Conservation (phyloP, 2,113 vertebrate species). For the Ariopsis seemanni region DNA sequence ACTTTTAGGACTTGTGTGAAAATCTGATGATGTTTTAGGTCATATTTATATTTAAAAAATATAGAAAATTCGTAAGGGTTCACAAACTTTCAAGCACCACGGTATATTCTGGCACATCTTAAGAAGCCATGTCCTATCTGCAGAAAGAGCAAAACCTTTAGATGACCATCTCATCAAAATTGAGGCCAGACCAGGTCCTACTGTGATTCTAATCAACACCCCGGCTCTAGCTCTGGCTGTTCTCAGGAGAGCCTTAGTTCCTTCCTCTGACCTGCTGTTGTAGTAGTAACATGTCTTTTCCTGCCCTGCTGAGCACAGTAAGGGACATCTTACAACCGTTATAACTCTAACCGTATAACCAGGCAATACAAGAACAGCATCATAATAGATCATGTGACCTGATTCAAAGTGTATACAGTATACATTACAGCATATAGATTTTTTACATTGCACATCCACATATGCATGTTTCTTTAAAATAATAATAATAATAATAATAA, state of each 20-base stretch:
- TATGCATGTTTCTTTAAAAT: not conserved
- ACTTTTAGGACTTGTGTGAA: too few species aligned
- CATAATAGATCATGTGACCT: not conserved
- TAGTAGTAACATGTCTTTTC: constrained; percentile 45
- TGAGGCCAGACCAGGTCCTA: constrained; percentile 21
- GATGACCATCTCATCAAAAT: constrained; percentile 2
- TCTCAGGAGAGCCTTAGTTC: constrained; percentile 31
- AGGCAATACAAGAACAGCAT: not conserved
- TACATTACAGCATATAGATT: not conserved
- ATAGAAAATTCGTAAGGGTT: too few species aligned
- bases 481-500: too few species aligned
- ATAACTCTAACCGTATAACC: constrained; percentile 26
- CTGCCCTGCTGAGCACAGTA: constrained; percentile 26
- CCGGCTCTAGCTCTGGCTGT: constrained; percentile 23
- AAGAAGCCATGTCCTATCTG: not conserved
- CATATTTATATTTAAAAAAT: too few species aligned
- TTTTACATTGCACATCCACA: not conserved
- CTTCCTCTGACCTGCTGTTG: constrained; percentile 40
- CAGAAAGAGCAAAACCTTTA: constrained; percentile 14
- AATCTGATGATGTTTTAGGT: too few species aligned
- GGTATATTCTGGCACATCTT: not conserved
- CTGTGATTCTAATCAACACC: constrained; percentile 52
- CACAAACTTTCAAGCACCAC: too few species aligned
- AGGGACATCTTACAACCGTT: constrained; percentile 47
- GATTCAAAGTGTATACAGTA: not conserved